Evolutionary conservation across 2,797 vertebrate genomes (phyloP).

Genomic region (Halcyon smyrnensis): DNA sequence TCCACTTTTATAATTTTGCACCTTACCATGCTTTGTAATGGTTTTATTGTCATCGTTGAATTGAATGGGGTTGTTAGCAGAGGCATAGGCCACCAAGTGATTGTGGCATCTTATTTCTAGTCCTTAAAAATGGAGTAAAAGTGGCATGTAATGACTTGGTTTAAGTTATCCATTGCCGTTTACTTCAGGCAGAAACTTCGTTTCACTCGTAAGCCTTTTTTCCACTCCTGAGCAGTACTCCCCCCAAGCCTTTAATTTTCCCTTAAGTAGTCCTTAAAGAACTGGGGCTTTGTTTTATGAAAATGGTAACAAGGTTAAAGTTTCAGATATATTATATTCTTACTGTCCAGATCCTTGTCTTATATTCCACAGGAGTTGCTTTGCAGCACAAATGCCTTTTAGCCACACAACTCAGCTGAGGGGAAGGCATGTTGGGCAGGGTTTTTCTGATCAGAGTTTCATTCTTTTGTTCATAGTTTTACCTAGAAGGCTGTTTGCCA

Average conservation of each 20-base stretch:
- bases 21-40: not conserved
- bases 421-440: rapidly evolving
- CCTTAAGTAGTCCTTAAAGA: not conserved
- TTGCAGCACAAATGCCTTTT: not conserved
- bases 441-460: not conserved
- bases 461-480: not conserved
- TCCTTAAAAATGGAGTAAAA: not conserved
- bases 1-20: not conserved
- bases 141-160: rapidly evolving
- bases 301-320: not conserved
- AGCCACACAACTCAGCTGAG: not conserved
- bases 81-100: not conserved
- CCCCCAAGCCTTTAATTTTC: not conserved
- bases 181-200: not conserved
- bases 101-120: not conserved
- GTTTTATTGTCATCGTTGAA: not conserved
- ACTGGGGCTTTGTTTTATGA: not conserved
- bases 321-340: not conserved
- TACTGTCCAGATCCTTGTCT: not conserved
- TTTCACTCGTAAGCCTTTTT: not conserved
- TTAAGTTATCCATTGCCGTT: not conserved
- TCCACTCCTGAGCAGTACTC: not conserved
- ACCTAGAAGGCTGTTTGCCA: not conserved
- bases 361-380: not conserved
- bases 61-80: not conserved